These are phyloP conservation scores for Fistularia tabacaria DNA, from an alignment of 2,797 vertebrate genomes.

Conservation along the genomic window DNA sequence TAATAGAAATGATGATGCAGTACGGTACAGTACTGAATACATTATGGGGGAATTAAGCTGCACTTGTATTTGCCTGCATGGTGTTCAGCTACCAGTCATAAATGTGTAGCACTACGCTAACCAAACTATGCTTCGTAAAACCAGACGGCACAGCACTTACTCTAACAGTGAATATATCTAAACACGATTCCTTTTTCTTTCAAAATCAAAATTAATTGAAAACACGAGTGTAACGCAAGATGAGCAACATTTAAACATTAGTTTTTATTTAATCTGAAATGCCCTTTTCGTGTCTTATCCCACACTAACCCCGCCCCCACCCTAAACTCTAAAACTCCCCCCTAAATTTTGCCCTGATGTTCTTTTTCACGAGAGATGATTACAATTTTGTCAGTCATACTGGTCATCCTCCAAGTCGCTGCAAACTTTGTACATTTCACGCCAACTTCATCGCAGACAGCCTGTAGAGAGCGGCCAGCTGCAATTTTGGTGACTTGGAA, in stretches of 20 bases:
- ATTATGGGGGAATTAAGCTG: conserved; percentile 37
- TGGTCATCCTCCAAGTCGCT: conserved; percentile 40
- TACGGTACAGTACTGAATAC: conserved; percentile 38
- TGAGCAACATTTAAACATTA: conserved; percentile 72
- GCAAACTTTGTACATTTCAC: conserved; percentile 52
- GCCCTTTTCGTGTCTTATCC: conserved; percentile 58
- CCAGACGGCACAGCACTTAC: conserved; percentile 83
- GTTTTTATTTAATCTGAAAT: conserved; percentile 45
- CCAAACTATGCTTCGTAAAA: conserved; percentile 82
- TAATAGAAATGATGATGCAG: conserved; percentile 47
- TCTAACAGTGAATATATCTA: conserved; percentile 76
- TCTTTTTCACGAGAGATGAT: conserved; percentile 37
- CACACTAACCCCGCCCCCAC: conserved; percentile 39
- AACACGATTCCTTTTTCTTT: conserved; percentile 70
- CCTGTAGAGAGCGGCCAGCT: conserved; percentile 29
- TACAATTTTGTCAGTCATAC: conserved; percentile 30
- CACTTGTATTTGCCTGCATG: conserved; percentile 30
- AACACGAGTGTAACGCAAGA: conserved; percentile 67
- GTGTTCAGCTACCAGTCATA: conserved; percentile 44
- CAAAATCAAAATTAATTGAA: conserved; percentile 59
- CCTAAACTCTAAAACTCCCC: conserved; percentile 31
- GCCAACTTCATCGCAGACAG: conserved; percentile 35
- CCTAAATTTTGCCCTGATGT: conserved; percentile 32
- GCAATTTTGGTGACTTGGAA: conserved; percentile 59
- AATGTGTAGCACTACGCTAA: conserved; percentile 75